phyloP scores from a whole-genome alignment of 1,140 invertebrate genomes.

The Drosophila pachea region DNA sequence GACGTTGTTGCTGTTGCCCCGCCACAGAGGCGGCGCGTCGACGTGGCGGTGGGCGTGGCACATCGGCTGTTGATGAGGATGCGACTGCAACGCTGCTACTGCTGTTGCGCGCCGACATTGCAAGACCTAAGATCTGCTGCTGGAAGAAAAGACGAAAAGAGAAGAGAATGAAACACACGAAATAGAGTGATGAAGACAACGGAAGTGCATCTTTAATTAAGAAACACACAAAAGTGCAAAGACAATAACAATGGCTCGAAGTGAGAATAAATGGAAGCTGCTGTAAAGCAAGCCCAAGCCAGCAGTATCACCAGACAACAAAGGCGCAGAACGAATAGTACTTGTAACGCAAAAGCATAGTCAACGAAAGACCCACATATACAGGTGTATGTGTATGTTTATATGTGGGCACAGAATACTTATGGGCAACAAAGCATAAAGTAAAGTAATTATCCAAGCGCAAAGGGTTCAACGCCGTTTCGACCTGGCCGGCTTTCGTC shows the following conservation, averaged over 20 bases:
- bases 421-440: conserved; percentile 49
- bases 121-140: conserved; percentile 3
- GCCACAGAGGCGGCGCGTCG: conserved; percentile 72
- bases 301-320: conserved; percentile 60
- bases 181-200: conserved; percentile 23
- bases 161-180: conserved; percentile 29
- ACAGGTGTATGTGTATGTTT: conserved; percentile 1
- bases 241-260: conserved; percentile 29
- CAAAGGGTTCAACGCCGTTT: conserved; percentile 60
- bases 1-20: conserved; percentile 65
- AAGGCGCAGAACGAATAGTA: conserved; percentile 47
- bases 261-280: conserved; percentile 44
- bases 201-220: conserved; percentile 66
- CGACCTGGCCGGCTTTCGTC: conserved; percentile 46
- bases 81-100: conserved; percentile 29
- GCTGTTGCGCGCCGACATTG: conserved; percentile 65
- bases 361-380: not conserved
- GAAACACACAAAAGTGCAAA: conserved; percentile 44
- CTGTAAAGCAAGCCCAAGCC: conserved; percentile 46
- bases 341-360: conserved; percentile 37
- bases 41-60: conserved; percentile 69
- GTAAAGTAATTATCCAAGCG: conserved; percentile 68
- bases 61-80: conserved; percentile 49
- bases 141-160: not conserved
- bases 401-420: conserved; percentile 18